These are phyloP conservation scores for Drosophila setosimentum DNA, from an alignment of 2,888 invertebrate genomes.

Conservation along the genomic window DNA sequence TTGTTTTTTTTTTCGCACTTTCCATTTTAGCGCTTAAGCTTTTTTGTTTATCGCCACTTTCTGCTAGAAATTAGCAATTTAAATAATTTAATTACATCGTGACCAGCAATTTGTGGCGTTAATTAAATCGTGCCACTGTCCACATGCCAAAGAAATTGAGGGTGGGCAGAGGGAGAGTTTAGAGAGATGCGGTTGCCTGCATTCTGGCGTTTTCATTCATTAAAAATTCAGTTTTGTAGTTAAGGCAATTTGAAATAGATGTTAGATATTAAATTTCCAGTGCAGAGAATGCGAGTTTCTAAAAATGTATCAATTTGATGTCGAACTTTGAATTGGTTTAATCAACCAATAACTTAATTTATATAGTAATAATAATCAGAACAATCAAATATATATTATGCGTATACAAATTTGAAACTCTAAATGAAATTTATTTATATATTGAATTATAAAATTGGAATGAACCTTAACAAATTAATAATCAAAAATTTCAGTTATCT, in stretches of 20 bases:
- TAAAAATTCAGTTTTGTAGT: conserved; percentile 40
- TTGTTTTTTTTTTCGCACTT: conserved; percentile 55
- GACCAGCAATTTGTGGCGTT: conserved; percentile 75
- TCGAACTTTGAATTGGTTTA: not conserved
- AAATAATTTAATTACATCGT: conserved; percentile 76
- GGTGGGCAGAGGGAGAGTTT: not conserved
- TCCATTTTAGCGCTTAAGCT: conserved; percentile 59
- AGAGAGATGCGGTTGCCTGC: conserved; percentile 20
- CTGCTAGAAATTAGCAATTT: conserved; percentile 71
- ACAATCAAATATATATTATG: not conserved
- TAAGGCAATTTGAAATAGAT: conserved; percentile 23
- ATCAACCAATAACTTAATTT: not conserved
- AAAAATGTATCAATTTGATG: conserved; percentile 19
- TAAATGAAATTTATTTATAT: not conserved
- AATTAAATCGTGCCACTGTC: conserved; percentile 75
- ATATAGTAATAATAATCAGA: not conserved
- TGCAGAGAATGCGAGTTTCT: conserved; percentile 6
- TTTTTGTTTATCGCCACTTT: conserved; percentile 35
- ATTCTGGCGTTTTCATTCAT: conserved; percentile 59
- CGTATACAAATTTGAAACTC: not conserved
- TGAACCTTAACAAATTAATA: not conserved
- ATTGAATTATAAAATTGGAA: not conserved
- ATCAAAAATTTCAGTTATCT: not conserved
- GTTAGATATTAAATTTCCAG: conserved; percentile 27
- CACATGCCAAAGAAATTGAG: conserved; percentile 51